Evolutionary conservation across 2,113 vertebrate species (phyloP), one percentile per base, ranked within the genome.

Genomic region (Epinephelus lanceolatus): DNA sequence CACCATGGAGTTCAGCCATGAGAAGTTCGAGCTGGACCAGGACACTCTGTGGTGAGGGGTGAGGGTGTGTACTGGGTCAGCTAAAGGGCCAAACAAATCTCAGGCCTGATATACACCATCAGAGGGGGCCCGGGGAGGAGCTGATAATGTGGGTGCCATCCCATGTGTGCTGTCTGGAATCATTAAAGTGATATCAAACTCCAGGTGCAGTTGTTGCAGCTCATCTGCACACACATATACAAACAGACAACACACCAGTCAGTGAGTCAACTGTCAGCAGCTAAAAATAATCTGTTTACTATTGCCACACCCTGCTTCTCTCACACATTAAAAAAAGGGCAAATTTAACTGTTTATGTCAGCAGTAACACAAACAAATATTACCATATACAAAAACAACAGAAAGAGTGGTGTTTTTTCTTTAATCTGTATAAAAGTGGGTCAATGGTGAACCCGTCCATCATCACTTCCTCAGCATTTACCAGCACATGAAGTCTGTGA

Each of bases 221-320:
- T 11, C 55, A 33, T 85, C 81, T 55, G 3, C 51, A 13, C 74
- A n/a, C 79, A 80, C 33, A 73, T 23, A 71, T 18, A 77, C 49
- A 73, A 45, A 71, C 19, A 61, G 47, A 77, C 71, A 65, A 57
- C 52, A 68, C 53, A 71, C 6, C 33, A 66, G 52, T 0, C 27
- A 21, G 71, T 45, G 65, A 80, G 13, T 60, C 37, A 8, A 17
- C 25, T 49, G 71, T 71, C 63, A 65, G 60, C 12, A 0, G 76
- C n/a, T 86, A 75, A 84, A 89, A 89, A 88, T 92, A 88, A 67
- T 3, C 67, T 37, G n/a, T 81, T 78, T 17, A 65, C 67, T 30
- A 30, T 6, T 4, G 49, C 71, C 76, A 23, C 80, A 19, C 62
- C 70, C 76, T 17, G 52, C 42, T 52, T 37, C 62, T 55, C 27